Evolutionary conservation across 2,888 invertebrate genomes (phyloP).

Genomic region (Limnephilus marmoratus): DNA sequence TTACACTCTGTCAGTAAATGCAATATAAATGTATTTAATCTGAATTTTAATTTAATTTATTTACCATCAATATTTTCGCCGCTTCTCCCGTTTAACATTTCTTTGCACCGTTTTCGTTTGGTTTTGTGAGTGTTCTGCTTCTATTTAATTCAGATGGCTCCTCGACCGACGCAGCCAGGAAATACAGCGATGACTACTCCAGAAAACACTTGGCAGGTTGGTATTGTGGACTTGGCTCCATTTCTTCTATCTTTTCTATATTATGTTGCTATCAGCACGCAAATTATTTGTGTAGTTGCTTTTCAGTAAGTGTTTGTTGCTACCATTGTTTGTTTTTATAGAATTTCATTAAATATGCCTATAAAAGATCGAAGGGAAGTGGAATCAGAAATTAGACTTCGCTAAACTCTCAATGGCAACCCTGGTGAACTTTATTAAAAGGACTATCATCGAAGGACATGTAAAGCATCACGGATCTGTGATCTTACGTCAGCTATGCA

Average conservation of each 20-base stretch:
- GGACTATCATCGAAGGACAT: too few species aligned
- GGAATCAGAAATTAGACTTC: background rate
- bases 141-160: conserved; percentile 74
- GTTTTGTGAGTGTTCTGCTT: conserved; percentile 63
- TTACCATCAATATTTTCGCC: background rate
- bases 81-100: conserved; percentile 8
- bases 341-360: background rate
- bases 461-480: too few species aligned
- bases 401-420: background rate
- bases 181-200: conserved; percentile 76
- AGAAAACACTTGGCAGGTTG: conserved; percentile 77
- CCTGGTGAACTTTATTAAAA: too few species aligned
- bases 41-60: background rate
- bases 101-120: conserved; percentile 45
- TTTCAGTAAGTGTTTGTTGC: background rate
- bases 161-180: conserved; percentile 75
- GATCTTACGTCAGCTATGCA: background rate
- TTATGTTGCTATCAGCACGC: conserved; percentile 10
- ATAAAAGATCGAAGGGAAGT: background rate
- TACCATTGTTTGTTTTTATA: background rate
- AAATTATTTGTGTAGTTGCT: conserved; percentile 12
- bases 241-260: background rate
- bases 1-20: background rate
- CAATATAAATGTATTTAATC: background rate
- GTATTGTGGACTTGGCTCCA: conserved; percentile 12